A percentile compares a stretch with the other conserved stretches of the same genome.
phyloP scores from a whole-genome alignment of 2,888 invertebrate genomes.

The Neoascia interrupta region DNA sequence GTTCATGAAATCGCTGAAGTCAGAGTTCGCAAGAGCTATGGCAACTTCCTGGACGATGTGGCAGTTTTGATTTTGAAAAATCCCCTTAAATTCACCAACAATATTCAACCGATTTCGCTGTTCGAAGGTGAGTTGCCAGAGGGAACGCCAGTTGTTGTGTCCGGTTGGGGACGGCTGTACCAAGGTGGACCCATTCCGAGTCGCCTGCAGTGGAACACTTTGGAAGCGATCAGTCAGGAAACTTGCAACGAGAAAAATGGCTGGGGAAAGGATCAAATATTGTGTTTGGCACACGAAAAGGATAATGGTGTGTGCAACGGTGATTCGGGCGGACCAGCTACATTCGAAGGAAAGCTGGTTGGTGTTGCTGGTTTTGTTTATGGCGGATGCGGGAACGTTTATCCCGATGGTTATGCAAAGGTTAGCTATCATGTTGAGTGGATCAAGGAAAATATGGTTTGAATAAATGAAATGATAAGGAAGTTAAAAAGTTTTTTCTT shows the following conservation, averaged over 20 bases:
- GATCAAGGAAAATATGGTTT: slow-evolving; percentile 71
- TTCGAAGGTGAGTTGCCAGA: slow-evolving; percentile 67
- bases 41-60: slow-evolving; percentile 76
- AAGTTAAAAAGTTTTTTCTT: too few species aligned
- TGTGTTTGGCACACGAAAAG: slow-evolving; percentile 73
- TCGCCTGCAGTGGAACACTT: slow-evolving; percentile 73
- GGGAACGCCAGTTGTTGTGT: slow-evolving; percentile 72
- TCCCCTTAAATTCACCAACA: slow-evolving; percentile 67
- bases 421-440: slow-evolving; percentile 73
- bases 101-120: slow-evolving; percentile 71
- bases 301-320: slow-evolving; percentile 76
- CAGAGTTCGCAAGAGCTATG: slow-evolving; percentile 73
- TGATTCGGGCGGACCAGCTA: slow-evolving; percentile 76
- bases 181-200: slow-evolving; percentile 71
- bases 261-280: slow-evolving; percentile 72
- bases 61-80: slow-evolving; percentile 72
- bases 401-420: slow-evolving; percentile 75
- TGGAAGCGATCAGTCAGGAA: slow-evolving; percentile 70
- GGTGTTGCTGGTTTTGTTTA: slow-evolving; percentile 75
- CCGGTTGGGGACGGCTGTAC: slow-evolving; percentile 76
- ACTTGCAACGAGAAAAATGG: slow-evolving; percentile 73
- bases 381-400: slow-evolving; percentile 73
- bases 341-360: slow-evolving; percentile 71
- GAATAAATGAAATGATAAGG: too few species aligned
- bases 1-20: slow-evolving; percentile 71